phyloP scores from a whole-genome alignment of 2,888 invertebrate genomes.

The Alviniconcha strummeri region DNA sequence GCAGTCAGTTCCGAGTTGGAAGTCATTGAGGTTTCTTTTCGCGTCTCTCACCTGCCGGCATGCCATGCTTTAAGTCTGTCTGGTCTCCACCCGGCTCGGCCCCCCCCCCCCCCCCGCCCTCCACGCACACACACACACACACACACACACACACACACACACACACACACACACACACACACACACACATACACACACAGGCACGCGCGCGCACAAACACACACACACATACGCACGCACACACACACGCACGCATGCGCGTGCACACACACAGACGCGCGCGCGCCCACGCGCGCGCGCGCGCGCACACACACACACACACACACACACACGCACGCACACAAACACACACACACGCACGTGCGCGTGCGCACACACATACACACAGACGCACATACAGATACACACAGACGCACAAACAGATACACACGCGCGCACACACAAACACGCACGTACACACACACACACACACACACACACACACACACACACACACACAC shows the following conservation, averaged over 20 bases:
- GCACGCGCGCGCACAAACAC: neutral
- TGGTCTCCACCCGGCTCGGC: no score
- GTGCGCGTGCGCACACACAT: no score
- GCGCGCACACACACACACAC: neutral
- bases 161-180: slow-evolving; percentile 1
- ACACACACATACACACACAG: neutral
- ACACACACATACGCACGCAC: slow-evolving; percentile 4
- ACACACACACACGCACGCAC: neutral
- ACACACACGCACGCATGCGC: neutral
- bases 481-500: neutral
- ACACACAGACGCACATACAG: neutral
- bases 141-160: slow-evolving; percentile 4
- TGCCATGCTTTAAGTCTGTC: no score
- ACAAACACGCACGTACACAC: neutral
- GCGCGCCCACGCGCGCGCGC: neutral
- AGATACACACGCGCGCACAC: neutral
- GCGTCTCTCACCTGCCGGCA: neutral
- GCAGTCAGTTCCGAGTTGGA: no score
- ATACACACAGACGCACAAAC: neutral
- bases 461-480: neutral
- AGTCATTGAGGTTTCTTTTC: no score
- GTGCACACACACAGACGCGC: neutral
- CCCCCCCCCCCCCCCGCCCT: neutral
- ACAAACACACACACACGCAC: no score
- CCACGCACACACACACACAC: slow-evolving; percentile 1